These are phyloP conservation scores for Oceanodroma tethys DNA, from an alignment of 2,113 vertebrate species.

Conservation along the genomic window DNA sequence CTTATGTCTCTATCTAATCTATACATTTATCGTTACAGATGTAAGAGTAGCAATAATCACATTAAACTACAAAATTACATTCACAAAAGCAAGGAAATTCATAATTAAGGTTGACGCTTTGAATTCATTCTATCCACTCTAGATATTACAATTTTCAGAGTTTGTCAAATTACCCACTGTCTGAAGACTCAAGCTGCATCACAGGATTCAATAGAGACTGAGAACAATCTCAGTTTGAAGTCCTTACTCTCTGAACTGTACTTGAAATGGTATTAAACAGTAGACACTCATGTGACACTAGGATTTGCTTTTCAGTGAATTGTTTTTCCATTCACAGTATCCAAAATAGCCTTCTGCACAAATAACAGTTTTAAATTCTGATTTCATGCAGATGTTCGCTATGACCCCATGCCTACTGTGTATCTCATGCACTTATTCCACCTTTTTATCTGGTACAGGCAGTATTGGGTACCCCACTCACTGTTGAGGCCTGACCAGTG, in stretches of 20 bases:
- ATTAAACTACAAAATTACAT: neutral
- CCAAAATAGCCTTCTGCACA: neutral
- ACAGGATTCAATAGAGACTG: neutral
- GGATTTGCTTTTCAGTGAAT: neutral
- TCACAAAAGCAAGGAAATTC: neutral
- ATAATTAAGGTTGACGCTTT: neutral
- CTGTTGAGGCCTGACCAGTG: neutral
- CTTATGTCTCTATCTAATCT: neutral
- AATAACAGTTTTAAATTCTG: neutral
- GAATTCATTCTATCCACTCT: neutral
- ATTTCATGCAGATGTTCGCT: neutral
- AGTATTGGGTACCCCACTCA: neutral
- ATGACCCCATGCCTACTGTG: neutral
- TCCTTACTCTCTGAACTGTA: neutral
- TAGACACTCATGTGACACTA: neutral
- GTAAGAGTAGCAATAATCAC: neutral
- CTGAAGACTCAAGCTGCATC: neutral
- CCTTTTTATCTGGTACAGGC: neutral
- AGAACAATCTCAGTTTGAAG: neutral
- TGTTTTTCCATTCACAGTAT: neutral
- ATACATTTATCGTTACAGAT: neutral
- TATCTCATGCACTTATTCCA: neutral
- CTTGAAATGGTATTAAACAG: neutral
- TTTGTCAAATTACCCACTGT: neutral
- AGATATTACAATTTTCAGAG: neutral